Conservation (phyloP, 2,797 vertebrate genomes). For the Odontamblyopus lacepedii region DNA sequence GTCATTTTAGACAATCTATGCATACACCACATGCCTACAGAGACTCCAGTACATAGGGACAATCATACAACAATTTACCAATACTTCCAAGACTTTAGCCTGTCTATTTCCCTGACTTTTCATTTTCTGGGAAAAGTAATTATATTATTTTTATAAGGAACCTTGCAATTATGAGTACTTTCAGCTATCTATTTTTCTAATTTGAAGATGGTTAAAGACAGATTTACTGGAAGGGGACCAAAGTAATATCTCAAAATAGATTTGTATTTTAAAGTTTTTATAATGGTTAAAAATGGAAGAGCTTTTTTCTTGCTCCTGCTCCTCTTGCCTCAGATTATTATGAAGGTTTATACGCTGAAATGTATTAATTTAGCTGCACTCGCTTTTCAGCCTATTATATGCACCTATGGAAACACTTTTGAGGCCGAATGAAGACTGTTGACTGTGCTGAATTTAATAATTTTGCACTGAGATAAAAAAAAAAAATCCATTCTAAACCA, state of each 20-base stretch:
- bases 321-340: slow-evolving; percentile 60
- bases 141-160: slow-evolving; percentile 82
- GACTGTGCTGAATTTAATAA: slow-evolving; percentile 56
- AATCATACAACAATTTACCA: slow-evolving; percentile 54
- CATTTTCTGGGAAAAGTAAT: slow-evolving; percentile 67
- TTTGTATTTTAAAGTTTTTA: slow-evolving; percentile 76
- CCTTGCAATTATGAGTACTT: slow-evolving; percentile 62
- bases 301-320: slow-evolving; percentile 61
- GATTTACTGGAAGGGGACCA: slow-evolving; percentile 76
- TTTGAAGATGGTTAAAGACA: slow-evolving; percentile 62
- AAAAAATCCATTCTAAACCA: slow-evolving; percentile 45
- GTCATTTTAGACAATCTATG: slow-evolving; percentile 66
- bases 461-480: slow-evolving; percentile 67
- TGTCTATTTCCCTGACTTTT: slow-evolving; percentile 54
- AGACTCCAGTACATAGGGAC: slow-evolving; percentile 52
- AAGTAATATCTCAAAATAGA: slow-evolving; percentile 71
- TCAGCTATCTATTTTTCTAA: slow-evolving; percentile 83
- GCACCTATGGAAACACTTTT: slow-evolving; percentile 31
- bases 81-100: slow-evolving; percentile 22
- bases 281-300: slow-evolving; percentile 73
- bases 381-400: slow-evolving; percentile 61
- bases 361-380: slow-evolving; percentile 64
- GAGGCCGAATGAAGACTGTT: slow-evolving; percentile 43
- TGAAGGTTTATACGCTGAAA: slow-evolving; percentile 65
- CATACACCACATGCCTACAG: slow-evolving; percentile 40